Base-by-base conservation (phyloP, 1,140 invertebrate genomes). In the Dreissena polymorpha region DNA sequence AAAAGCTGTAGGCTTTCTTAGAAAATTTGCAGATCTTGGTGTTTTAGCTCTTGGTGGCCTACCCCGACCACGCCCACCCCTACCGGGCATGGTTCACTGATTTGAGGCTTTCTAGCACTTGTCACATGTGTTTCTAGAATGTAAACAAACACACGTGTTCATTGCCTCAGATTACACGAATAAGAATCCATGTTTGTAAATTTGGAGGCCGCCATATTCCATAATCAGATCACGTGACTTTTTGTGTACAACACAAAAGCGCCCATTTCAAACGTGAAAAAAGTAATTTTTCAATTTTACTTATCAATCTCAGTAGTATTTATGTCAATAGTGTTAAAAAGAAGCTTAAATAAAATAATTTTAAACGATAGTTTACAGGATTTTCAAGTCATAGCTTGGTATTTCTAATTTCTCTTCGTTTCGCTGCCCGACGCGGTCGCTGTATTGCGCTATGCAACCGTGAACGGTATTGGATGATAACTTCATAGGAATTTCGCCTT, bases 1-100 rank as follows among this genome's bases (percentile, higher is more conserved):
- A 81, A 97, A 94, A 93, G 97, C 98, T 94, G 97, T 97, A 12
- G 97, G 97, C 93, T 98, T 98, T 93, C 97, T 97, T 91, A 97
- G 94, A 90, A 97, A 94, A 94, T 97, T 92, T 93, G 96, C 97
- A 94, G 96, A 96, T 90, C 95, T 96, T 95, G 90, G 96, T 95
- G 91, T 97, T 96, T 96, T 96, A 80, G 96, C 96, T 94, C 97
- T 97, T 86, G 97, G 97, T 89, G 97, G 97, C 86, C 97, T 95
- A 88, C 97, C 97, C 93, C 96, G 94, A 93, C 97, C 95, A 93
- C 97, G 97, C 86, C 95, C 95, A 87, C 96, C 96, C 93, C 97
- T 95, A 87, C 96, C 95, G 88, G 96, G 96, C 96, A 97, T 97
- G 92, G 89, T 95, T 90, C 67, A 53, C 18, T 81, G 73, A 73